Percentiles rank a stretch among this genome's conserved stretches.
Conservation (phyloP, 1,140 invertebrate species). For the Drosophila malerkotliana region DNA sequence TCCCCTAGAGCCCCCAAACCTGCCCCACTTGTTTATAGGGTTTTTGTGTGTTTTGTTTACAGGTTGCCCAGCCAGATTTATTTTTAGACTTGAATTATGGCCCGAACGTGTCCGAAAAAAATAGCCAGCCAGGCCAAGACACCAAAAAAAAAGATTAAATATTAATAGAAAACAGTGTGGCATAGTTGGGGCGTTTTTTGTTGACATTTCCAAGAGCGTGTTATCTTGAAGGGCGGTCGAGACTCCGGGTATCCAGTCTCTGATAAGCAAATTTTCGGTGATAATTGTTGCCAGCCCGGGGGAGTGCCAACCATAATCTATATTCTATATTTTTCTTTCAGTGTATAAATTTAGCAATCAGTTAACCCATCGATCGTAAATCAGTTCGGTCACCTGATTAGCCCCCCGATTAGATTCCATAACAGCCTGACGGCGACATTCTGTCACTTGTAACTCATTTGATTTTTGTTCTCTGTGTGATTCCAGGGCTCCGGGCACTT, state of each 20-base stretch:
- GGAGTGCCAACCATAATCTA: too few relatives aligned
- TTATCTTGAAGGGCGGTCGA: slow-evolving; percentile 43
- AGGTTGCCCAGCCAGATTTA: slow-evolving; percentile 55
- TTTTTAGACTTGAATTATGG: slow-evolving; percentile 77
- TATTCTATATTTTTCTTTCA: too few relatives aligned
- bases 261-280: slow-evolving; percentile 30
- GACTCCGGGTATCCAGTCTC: slow-evolving; percentile 14
- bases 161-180: slow-evolving; percentile 51
- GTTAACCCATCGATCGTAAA: slow-evolving; percentile 32
- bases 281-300: slow-evolving; percentile 21
- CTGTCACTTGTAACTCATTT: neutral
- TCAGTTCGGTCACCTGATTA: slow-evolving; percentile 50
- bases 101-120: slow-evolving; percentile 53
- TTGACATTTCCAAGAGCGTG: slow-evolving; percentile 22
- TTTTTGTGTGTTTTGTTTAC: slow-evolving; percentile 46
- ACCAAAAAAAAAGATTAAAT: slow-evolving; percentile 43
- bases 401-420: slow-evolving; percentile 33
- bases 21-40: slow-evolving; percentile 68
- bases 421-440: neutral
- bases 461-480: neutral
- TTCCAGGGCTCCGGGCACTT: slow-evolving; percentile 53
- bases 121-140: slow-evolving; percentile 18
- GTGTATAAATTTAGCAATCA: slow-evolving; percentile 21
- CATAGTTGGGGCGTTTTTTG: slow-evolving; percentile 17
- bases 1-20: slow-evolving; percentile 42